Percentiles rank a stretch among this genome's conserved stretches.
These are phyloP conservation scores for Trochalopteron elliotii DNA, from an alignment of 2,113 vertebrate species.

Conservation along the genomic window DNA sequence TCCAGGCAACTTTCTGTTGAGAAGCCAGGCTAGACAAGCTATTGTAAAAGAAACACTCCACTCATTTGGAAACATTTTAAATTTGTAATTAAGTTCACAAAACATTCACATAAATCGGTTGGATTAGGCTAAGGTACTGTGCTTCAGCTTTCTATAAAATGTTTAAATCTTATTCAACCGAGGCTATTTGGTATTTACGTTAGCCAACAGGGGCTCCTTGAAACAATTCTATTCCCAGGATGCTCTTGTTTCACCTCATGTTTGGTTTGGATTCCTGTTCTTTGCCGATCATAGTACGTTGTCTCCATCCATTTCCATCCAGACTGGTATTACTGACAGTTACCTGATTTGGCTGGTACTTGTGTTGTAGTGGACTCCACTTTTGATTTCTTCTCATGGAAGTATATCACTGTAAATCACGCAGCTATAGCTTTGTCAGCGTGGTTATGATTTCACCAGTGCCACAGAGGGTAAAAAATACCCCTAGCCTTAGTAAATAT, in stretches of 20 bases:
- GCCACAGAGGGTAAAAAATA: not conserved
- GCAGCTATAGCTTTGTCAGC: not conserved
- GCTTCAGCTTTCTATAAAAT: not conserved
- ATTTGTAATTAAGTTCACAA: conserved; percentile 16
- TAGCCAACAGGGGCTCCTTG: not conserved
- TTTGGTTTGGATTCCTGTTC: not conserved
- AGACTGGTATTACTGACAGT: not conserved
- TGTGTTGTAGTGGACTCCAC: not conserved
- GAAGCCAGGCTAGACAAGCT: not conserved
- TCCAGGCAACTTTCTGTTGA: not conserved
- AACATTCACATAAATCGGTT: not conserved
- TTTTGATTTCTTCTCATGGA: not conserved
- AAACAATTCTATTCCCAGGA: not conserved
- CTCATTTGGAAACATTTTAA: not conserved
- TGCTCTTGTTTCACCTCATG: not conserved
- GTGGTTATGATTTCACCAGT: not conserved
- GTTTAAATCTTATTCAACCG: not conserved
- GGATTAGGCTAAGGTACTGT: not conserved
- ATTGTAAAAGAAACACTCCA: not conserved
- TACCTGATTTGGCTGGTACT: not conserved
- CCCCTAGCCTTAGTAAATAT: not conserved
- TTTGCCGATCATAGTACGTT: not conserved
- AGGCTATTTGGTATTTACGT: not conserved
- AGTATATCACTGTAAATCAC: not conserved
- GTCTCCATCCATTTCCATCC: not conserved